Evolutionary conservation across 2,888 invertebrate genomes (phyloP), one percentile per base, ranked within the genome.

Genomic region (Tuberolachnus salignus): DNA sequence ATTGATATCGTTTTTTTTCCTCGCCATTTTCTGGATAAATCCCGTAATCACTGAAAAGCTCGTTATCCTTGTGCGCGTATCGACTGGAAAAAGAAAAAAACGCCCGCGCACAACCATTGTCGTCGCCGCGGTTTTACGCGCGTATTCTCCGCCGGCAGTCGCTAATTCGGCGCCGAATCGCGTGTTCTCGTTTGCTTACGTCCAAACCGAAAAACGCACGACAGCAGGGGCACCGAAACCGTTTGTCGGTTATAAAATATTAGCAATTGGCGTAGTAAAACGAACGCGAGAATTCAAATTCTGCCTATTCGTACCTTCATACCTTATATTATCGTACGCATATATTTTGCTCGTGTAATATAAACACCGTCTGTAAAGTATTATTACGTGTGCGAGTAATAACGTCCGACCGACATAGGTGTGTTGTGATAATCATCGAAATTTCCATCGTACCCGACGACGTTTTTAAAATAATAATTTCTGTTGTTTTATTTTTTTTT

Each of bases 61-160:
- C n/a, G n/a, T n/a, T n/a, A n/a, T n/a, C n/a, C n/a, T n/a, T n/a
- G n/a, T n/a, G n/a, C 34, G 34, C 10, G 13, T 69, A 55, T 71
- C 44, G 57, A 71, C 70, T 23, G 57, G n/a, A 59, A 26, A 67
- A 19, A 19, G 46, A n/a, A 19, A 19, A 46, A n/a, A 26, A 16
- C 26, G 66, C 6, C n/a, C 46, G 23, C 6, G n/a, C 26, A 49
- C 26, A 44, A 44, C 70, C 26, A 26, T 59, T 46, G n/a, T 13
- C 9, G 11, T 0, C 3, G 10, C 44, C n/a, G 19, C 46, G n/a
- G 21, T 19, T 13, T 16, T 42, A 6, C 42, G 26, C 51, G 73
- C 21, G 4, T 21, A 11, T n/a, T 73, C 21, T 73, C 63, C 73
- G 73, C 34, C 26, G 26, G 71, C 73, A 73, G 73, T 73, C 53